Evolutionary conservation across 2,113 vertebrate species (phyloP), one percentile per base, ranked within the genome.

Genomic region (Petromus typicus): DNA sequence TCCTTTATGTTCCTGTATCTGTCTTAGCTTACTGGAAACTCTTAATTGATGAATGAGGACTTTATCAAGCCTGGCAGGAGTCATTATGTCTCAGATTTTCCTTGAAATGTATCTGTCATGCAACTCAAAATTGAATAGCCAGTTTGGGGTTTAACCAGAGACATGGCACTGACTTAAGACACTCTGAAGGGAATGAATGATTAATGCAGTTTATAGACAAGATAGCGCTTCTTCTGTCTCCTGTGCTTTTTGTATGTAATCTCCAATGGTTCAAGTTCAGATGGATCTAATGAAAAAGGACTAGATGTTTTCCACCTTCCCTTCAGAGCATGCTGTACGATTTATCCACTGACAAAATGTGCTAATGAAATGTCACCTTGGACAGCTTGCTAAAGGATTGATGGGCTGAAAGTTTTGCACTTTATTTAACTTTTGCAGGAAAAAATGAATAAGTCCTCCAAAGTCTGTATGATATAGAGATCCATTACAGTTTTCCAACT

Each of bases 361-460:
- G 95, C 99, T 99, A 99, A 99, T 99, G 99, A 99, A 99, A 99
- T 99, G 99, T 99, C 99, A 99, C 98, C 98, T 99, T 98, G 97
- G 98, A 99, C 99, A 99, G 99, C 98, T 98, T 98, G 98, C 97
- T 93, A 98, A 98, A 99, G 97, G 99, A 99, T 98, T 99, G 99
- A 99, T 99, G 99, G 96, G 96, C 97, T 98, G 96, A 98, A 99
- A 99, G 98, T 99, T 99, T 99, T 99, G 97, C 97, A 98, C 98
- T 99, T 99, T 99, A 99, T 99, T 99, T 99, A 98, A 99, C 98
- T 99, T 99, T 98, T 98, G 88, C 97, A 98, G 97, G 96, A 98
- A 98, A 75, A 98, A 99, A 98, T 98, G 96, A 98, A 56, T 98
- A 98, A 98, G 98, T 98, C 97, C 97, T 98, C 97, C 97, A 98